phyloP scores from a whole-genome alignment of 2,113 vertebrate species.

The Pachyramphus minor region DNA sequence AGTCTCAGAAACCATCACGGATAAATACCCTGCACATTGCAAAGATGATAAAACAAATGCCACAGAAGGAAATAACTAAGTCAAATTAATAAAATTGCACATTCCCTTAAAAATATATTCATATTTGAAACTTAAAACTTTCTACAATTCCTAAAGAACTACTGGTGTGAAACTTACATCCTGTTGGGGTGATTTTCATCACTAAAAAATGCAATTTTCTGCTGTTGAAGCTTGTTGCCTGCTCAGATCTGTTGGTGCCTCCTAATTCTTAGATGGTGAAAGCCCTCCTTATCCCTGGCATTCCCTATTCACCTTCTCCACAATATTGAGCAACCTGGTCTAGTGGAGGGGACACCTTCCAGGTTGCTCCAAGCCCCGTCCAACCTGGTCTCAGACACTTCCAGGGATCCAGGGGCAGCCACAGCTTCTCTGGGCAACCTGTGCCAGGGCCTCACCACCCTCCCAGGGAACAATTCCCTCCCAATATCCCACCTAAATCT shows the following conservation, averaged over 20 bases:
- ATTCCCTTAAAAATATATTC: background rate
- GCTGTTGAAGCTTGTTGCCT: background rate
- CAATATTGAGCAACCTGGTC: background rate
- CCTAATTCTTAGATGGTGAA: background rate
- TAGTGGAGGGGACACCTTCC: background rate
- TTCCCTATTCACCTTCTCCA: background rate
- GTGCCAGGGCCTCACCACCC: too few relatives aligned
- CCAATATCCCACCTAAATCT: too few relatives aligned
- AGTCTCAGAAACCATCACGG: background rate
- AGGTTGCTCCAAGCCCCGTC: background rate
- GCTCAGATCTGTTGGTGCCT: background rate
- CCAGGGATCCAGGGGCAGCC: background rate
- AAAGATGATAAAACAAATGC: background rate
- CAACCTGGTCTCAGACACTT: background rate
- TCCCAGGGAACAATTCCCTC: too few relatives aligned
- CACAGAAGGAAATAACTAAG: background rate
- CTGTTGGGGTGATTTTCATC: background rate
- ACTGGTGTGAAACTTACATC: background rate
- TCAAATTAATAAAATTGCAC: background rate
- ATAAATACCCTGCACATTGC: background rate
- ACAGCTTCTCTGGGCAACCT: too few relatives aligned
- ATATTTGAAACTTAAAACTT: background rate
- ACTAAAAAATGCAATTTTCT: background rate
- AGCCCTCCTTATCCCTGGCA: accelerated
- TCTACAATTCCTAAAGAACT: background rate